These are phyloP conservation scores for Miltochrista miniata DNA, from an alignment of 2,888 invertebrate genomes.

Conservation along the genomic window DNA sequence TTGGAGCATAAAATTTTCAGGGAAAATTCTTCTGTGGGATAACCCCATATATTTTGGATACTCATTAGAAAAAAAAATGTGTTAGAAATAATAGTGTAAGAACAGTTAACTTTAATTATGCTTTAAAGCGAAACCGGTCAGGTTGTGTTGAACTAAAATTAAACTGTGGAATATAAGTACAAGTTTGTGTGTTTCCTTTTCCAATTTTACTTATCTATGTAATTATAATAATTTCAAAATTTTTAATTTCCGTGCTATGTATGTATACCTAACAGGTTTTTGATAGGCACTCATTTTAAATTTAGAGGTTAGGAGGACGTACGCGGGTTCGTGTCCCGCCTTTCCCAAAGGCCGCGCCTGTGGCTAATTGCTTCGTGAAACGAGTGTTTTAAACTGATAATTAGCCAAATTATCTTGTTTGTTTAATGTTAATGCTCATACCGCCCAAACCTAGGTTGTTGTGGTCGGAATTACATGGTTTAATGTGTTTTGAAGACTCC, in stretches of 20 bases:
- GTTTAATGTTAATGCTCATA: constrained; percentile 14
- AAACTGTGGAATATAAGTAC: too few relatives aligned
- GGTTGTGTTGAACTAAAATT: too few relatives aligned
- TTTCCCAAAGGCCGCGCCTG: constrained; percentile 39
- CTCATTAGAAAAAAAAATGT: too few relatives aligned
- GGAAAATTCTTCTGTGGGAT: too few relatives aligned
- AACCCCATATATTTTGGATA: too few relatives aligned
- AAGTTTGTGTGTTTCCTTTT: too few relatives aligned
- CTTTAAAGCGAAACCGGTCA: too few relatives aligned
- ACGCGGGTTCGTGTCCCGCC: constrained; percentile 12
- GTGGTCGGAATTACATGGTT: constrained; percentile 7
- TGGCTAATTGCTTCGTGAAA: constrained; percentile 44
- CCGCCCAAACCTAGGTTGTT: constrained; percentile 9
- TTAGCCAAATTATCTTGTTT: constrained; percentile 41
- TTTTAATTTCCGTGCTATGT: background rate
- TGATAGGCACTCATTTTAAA: constrained; percentile 7
- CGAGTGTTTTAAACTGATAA: constrained; percentile 45
- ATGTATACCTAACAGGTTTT: constrained; percentile 2
- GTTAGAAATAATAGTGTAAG: too few relatives aligned
- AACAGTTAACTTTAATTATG: too few relatives aligned
- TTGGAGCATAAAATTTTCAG: too few relatives aligned
- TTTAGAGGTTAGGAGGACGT: constrained; percentile 22
- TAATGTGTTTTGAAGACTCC: constrained; percentile 6
- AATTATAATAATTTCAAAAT: too few relatives aligned
- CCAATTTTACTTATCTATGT: too few relatives aligned